Base-by-base conservation (phyloP, 2,113 vertebrate genomes). In the Malurus cyaneus region DNA sequence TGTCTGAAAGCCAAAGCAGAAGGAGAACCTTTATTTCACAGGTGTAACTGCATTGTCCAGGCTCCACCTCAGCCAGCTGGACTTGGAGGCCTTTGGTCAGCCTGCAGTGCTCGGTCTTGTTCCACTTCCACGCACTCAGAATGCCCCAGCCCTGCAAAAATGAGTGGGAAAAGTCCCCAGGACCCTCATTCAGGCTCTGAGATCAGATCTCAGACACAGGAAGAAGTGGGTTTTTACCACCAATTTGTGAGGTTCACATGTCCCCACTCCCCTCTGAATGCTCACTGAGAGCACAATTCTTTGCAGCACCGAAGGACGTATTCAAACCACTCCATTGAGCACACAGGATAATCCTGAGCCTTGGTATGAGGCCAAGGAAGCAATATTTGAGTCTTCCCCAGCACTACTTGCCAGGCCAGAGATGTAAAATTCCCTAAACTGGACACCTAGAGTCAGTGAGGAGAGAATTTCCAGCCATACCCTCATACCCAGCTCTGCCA, bases 231-330 rank as follows among this genome's bases (percentile, higher is more conserved):
- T 25, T 74, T 86, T 82, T 29, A 50, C 52, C 31, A 57, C 17
- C 47, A 39, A 2, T 12, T 67, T 34, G 12, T 52, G 57, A 57
- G 77, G 49, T 8, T 59, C 28, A 5, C 3, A 0, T 0, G 0
- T 56, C 44, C n/a, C 34, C 34, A 4, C 13, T 49, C 29, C 31
- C 41, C 54, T 36, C 42, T 42, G 17, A 72, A 32, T 0, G 0
- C 15, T 39, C 0, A 0, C 28, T 14, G 23, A 42, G 32, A 29
- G 29, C 7, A 12, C 16, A 11, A 6, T 18, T 70, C 24, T 50
- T 73, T 69, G 36, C n/a, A 56, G 3, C 13, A 44, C 57, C 49
- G 69, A 54, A 50, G 44, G 12, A 14, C 12, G 0, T 11, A 17
- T 32, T 47, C 86, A 80, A 32, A 80, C 11, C 29, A 23, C 16